Conservation (phyloP, 1,140 invertebrate genomes). For the Galendromus occidentalis region DNA sequence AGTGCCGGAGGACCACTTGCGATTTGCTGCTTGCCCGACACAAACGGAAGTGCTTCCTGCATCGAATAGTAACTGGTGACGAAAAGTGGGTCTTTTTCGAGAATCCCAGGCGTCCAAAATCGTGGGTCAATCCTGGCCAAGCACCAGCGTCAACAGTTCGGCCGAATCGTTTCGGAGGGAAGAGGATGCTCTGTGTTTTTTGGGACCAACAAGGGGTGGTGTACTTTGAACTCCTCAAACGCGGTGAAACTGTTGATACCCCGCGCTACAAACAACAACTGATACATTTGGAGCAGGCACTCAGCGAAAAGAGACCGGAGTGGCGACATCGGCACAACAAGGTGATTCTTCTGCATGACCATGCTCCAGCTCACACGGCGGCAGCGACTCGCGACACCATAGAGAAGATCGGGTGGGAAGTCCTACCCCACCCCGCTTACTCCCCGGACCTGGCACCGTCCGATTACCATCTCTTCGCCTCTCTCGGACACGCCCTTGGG, state of each 20-base stretch:
- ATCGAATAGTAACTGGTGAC: conserved; percentile 13
- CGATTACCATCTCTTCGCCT: conserved; percentile 28
- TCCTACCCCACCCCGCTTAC: conserved; percentile 30
- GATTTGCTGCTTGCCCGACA: background rate
- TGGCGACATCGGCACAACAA: background rate
- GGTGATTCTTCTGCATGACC: background rate
- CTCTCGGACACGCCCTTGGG: conserved; percentile 17
- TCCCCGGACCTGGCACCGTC: conserved; percentile 28
- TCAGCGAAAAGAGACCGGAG: conserved; percentile 10
- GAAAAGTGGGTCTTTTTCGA: conserved; percentile 15
- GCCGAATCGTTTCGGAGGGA: conserved; percentile 13
- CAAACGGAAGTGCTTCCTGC: conserved; percentile 11
- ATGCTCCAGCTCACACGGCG: conserved; percentile 17
- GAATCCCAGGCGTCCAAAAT: conserved; percentile 12
- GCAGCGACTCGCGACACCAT: conserved; percentile 17
- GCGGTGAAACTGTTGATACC: conserved; percentile 2
- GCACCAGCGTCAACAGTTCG: conserved; percentile 11
- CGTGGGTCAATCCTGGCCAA: background rate
- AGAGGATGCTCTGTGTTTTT: conserved; percentile 16
- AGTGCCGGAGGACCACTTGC: too few species aligned
- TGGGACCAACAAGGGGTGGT: conserved; percentile 15
- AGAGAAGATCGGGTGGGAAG: conserved; percentile 28
- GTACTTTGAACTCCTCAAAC: conserved; percentile 17
- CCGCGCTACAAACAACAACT: conserved; percentile 14
- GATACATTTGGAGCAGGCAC: background rate